phyloP scores from a whole-genome alignment of 2,113 vertebrate genomes.

The Carassius gibelio region DNA sequence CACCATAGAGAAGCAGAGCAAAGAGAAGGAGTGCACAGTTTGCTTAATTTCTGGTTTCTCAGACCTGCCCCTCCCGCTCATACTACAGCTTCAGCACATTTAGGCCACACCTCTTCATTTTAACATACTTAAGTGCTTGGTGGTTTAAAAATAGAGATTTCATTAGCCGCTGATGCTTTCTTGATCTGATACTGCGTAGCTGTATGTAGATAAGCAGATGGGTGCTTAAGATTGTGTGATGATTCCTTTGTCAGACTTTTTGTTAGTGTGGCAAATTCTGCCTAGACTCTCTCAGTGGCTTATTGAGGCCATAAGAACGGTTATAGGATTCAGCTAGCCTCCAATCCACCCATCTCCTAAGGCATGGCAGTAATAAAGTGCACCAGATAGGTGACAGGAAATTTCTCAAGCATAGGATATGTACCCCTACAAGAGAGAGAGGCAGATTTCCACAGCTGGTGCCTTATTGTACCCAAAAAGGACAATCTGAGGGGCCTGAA shows the following conservation, averaged over 20 bases:
- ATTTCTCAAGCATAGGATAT: neutral
- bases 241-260: neutral
- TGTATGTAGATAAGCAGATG: neutral
- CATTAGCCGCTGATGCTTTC: neutral
- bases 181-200: neutral
- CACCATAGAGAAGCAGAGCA: neutral
- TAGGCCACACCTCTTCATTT: neutral
- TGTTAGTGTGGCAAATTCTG: neutral
- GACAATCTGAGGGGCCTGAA: neutral
- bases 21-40: neutral
- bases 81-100: neutral
- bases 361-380: neutral
- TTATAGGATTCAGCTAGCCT: neutral
- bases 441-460: neutral
- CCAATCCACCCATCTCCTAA: neutral
- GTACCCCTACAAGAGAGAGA: neutral
- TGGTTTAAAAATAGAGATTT: constrained; percentile 50
- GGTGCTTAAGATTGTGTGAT: neutral
- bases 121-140: constrained; percentile 16
- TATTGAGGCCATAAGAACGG: neutral
- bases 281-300: neutral
- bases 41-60: constrained; percentile 3
- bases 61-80: neutral
- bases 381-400: neutral
- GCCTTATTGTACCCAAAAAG: neutral